phyloP scores from a whole-genome alignment of 2,113 vertebrate genomes.

The Perca fluviatilis region DNA sequence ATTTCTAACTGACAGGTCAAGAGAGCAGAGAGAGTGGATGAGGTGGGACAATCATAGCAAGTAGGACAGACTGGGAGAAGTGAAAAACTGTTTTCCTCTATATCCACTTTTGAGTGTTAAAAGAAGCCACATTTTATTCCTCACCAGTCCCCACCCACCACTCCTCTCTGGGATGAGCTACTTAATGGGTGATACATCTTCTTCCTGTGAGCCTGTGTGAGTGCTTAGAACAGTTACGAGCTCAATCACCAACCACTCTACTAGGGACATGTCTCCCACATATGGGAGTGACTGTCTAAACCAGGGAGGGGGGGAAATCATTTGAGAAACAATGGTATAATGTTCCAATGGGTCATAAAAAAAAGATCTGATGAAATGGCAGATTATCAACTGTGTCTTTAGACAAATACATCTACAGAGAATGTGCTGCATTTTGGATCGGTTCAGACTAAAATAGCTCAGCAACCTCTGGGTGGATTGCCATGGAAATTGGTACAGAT shows the following conservation, averaged over 20 bases:
- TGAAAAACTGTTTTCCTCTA: conserved; percentile 50
- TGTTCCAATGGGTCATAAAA: conserved; percentile 35
- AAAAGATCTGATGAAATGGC: conserved; percentile 24
- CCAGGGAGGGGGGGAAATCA: conserved; percentile 17
- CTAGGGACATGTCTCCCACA: conserved; percentile 26
- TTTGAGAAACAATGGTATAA: conserved; percentile 18
- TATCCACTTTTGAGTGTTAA: conserved; percentile 53
- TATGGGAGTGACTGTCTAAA: conserved; percentile 12
- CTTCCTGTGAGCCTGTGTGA: conserved; percentile 55
- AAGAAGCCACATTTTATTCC: conserved; percentile 57
- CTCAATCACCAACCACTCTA: conserved; percentile 71
- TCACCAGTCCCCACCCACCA: conserved; percentile 20
- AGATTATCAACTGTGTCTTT: conserved; percentile 1
- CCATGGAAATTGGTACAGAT: no score
- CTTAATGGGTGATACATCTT: conserved; percentile 69
- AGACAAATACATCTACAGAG: background rate
- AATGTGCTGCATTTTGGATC: background rate
- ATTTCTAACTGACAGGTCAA: conserved; percentile 50
- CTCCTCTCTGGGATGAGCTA: conserved; percentile 44
- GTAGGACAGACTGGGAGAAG: conserved; percentile 18
- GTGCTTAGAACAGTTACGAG: conserved; percentile 69
- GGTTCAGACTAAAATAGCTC: no score
- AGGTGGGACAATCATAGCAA: conserved; percentile 27
- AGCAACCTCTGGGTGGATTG: no score
- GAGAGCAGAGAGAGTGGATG: conserved; percentile 24